A percentile compares a stretch with the other conserved stretches of the same genome.
phyloP scores from a whole-genome alignment of 2,888 invertebrate species.

The Sminthurides aquaticus region DNA sequence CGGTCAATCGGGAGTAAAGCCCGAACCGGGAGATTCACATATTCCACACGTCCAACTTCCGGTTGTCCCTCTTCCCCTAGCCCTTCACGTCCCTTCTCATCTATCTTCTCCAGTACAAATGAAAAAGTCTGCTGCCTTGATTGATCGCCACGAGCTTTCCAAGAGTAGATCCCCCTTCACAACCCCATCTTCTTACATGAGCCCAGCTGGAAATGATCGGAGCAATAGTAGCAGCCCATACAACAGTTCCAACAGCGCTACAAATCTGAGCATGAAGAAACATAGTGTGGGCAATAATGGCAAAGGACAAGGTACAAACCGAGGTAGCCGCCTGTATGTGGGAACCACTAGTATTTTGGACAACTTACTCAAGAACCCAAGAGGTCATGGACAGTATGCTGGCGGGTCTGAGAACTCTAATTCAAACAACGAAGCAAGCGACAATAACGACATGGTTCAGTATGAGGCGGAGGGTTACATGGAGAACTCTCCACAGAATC shows the following conservation, averaged over 20 bases:
- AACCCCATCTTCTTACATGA: slow-evolving; percentile 32
- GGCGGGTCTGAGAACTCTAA: slow-evolving; percentile 10
- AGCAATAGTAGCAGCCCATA: slow-evolving; percentile 30
- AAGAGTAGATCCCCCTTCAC: slow-evolving; percentile 41
- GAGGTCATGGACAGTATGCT: slow-evolving; percentile 35
- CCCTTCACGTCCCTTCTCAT: slow-evolving; percentile 41
- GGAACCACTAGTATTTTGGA: slow-evolving; percentile 43
- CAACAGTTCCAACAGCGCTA: slow-evolving; percentile 28
- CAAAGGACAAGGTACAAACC: slow-evolving; percentile 19
- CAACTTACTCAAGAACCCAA: slow-evolving; percentile 43
- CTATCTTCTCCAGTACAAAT: slow-evolving; percentile 42
- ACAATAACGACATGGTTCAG: slow-evolving; percentile 43
- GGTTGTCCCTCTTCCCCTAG: slow-evolving; percentile 30
- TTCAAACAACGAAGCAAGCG: slow-evolving; percentile 35
- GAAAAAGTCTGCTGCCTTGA: slow-evolving; percentile 30
- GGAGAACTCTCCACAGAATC: slow-evolving; percentile 22
- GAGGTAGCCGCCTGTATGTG: slow-evolving; percentile 37
- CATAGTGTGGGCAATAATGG: slow-evolving; percentile 8
- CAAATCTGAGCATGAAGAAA: slow-evolving; percentile 24
- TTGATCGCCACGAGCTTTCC: slow-evolving; percentile 21
- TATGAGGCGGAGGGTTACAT: slow-evolving; percentile 41
- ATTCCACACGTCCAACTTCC: slow-evolving; percentile 31
- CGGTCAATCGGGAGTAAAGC: slow-evolving; percentile 11
- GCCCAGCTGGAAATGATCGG: slow-evolving; percentile 31
- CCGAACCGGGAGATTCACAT: slow-evolving; percentile 23